Conservation (phyloP, 2,113 vertebrate species). For the Noturus placidus region DNA sequence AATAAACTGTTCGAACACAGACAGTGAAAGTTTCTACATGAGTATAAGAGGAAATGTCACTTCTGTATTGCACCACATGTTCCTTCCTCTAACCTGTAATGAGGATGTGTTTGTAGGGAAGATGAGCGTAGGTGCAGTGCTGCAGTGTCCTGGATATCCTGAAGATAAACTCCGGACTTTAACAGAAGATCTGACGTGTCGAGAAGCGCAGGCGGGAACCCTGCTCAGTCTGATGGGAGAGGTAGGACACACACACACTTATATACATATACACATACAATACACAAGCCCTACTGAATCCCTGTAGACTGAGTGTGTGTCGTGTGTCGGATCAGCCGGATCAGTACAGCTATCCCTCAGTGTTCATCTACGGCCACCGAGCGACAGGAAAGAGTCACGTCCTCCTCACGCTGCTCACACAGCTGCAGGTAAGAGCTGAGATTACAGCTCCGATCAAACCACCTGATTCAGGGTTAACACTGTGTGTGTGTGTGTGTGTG, state of each 20-base stretch:
- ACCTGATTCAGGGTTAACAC: not conserved
- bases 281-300: not conserved
- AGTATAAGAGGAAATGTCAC: not conserved
- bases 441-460: not conserved
- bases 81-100: not conserved
- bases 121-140: constrained; percentile 66
- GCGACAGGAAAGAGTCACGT: constrained; percentile 94
- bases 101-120: constrained; percentile 3
- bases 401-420: constrained; percentile 80
- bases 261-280: not conserved
- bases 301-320: not conserved
- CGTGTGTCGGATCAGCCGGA: constrained; percentile 72
- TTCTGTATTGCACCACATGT: too few species aligned
- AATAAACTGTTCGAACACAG: not conserved
- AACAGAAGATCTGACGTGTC: constrained; percentile 79
- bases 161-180: constrained; percentile 68
- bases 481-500: not conserved
- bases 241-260: constrained; percentile 66
- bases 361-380: constrained; percentile 94
- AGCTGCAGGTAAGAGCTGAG: constrained; percentile 80
- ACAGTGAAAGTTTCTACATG: not conserved
- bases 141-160: constrained; percentile 70
- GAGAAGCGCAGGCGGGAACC: constrained; percentile 78
- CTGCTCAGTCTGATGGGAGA: constrained; percentile 87
- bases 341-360: constrained; percentile 86